Evolutionary conservation across 53 echinoderm and acorn worm genomes (phyloP).

Genomic region (Pentamera pediparva): DNA sequence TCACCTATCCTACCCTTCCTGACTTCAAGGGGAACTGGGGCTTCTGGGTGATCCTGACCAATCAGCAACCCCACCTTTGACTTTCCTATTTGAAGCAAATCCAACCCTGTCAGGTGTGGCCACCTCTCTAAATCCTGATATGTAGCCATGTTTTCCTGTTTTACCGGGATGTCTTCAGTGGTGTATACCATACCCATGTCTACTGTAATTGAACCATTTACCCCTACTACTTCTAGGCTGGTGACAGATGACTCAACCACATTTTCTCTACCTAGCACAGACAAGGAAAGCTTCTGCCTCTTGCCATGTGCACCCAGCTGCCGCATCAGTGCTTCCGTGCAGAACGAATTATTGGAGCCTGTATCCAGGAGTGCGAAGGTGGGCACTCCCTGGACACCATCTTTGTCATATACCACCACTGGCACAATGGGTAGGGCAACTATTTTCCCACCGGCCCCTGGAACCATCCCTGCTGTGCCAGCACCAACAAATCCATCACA

Average conservation of each 20-base stretch:
- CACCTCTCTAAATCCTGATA: conserved; percentile 3
- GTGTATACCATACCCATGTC: conserved; percentile 25
- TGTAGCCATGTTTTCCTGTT: conserved; percentile 1
- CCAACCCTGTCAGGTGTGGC: conserved; percentile 33
- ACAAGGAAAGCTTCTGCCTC: conserved; percentile 23
- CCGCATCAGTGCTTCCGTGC: conserved; percentile 20
- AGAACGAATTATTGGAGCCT: conserved; percentile 42
- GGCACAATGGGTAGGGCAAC: conserved; percentile 43
- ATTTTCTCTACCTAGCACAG: conserved; percentile 26
- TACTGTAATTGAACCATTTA: conserved; percentile 11
- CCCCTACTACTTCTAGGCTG: conserved; percentile 35
- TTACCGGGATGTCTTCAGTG: conserved; percentile 3
- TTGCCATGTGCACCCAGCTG: conserved; percentile 27
- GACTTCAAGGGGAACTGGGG: conserved; percentile 43
- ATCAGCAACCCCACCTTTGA: conserved; percentile 40
- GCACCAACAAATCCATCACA: conserved; percentile 5
- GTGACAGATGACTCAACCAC: conserved; percentile 4
- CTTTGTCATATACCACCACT: conserved; percentile 23
- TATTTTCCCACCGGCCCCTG: conserved; percentile 21
- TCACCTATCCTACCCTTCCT: conserved; percentile 23
- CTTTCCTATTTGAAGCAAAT: conserved; percentile 4
- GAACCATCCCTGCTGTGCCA: neutral
- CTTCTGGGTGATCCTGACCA: conserved; percentile 53
- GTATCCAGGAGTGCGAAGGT: conserved; percentile 55
- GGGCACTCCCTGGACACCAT: neutral